Conservation (phyloP, 2,797 vertebrate species). For the Sorex maritimensis region DNA sequence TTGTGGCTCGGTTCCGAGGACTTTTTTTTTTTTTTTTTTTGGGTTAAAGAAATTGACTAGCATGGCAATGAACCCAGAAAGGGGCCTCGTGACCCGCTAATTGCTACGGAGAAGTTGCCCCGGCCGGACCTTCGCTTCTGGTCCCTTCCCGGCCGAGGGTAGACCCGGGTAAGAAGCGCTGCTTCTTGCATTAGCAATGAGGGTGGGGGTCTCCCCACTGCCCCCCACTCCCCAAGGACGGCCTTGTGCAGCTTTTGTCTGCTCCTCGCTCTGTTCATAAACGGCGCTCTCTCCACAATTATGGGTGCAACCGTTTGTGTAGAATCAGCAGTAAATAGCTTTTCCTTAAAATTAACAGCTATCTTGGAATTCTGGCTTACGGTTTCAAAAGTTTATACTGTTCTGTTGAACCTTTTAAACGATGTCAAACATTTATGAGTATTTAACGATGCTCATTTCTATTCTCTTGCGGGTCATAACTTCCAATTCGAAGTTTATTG, state of each 20-base stretch:
- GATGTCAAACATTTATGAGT: constrained; percentile 38
- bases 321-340: constrained; percentile 54
- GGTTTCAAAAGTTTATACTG: not conserved
- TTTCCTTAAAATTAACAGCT: constrained; percentile 24
- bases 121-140: not conserved
- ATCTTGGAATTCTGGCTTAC: constrained; percentile 58
- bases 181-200: not conserved
- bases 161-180: constrained; percentile 40
- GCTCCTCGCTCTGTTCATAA: not conserved
- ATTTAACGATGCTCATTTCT: not conserved
- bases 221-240: not conserved
- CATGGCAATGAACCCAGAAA: not conserved
- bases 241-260: constrained; percentile 29
- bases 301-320: not conserved
- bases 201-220: not conserved
- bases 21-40: not conserved
- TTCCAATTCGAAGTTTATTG: constrained; percentile 33
- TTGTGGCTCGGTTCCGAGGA: constrained; percentile 12
- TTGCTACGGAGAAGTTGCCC: not conserved
- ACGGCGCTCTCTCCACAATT: not conserved
- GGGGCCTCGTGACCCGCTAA: not conserved
- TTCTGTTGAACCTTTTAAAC: not conserved
- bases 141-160: not conserved
- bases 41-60: constrained; percentile 38
- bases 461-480: constrained; percentile 9